Conservation (phyloP, 2,797 vertebrate species). For the Melopsittacus undulatus region DNA sequence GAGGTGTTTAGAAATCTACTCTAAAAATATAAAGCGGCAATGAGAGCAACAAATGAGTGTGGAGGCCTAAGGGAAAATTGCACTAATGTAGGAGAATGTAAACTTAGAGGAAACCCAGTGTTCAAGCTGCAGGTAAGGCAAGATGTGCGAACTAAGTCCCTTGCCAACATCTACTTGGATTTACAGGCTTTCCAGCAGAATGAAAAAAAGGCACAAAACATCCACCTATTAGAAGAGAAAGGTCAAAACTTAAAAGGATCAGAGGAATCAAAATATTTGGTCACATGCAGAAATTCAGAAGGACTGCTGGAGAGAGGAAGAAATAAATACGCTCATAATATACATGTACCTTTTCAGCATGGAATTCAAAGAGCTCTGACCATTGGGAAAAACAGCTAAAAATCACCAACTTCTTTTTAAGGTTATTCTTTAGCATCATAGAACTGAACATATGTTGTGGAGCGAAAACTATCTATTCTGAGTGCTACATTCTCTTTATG, state of each 20-base stretch:
- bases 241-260: slow-evolving; percentile 76
- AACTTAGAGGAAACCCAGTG: background rate
- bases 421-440: background rate
- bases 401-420: background rate
- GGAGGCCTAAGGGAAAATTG: background rate
- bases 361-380: background rate
- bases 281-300: slow-evolving; percentile 74
- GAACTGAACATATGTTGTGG: background rate
- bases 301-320: slow-evolving; percentile 71
- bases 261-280: slow-evolving; percentile 58
- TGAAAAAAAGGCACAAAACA: background rate
- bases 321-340: background rate
- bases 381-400: background rate
- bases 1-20: background rate
- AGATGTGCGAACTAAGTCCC: background rate
- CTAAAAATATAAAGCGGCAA: background rate
- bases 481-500: background rate
- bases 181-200: background rate
- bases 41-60: background rate
- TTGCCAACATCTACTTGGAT: background rate
- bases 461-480: background rate
- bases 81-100: background rate
- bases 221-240: slow-evolving; percentile 82
- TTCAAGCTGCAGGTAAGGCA: background rate
- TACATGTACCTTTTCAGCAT: background rate